Evolutionary conservation across 2,113 vertebrate species (phyloP).

Genomic region (Hemicordylus capensis): DNA sequence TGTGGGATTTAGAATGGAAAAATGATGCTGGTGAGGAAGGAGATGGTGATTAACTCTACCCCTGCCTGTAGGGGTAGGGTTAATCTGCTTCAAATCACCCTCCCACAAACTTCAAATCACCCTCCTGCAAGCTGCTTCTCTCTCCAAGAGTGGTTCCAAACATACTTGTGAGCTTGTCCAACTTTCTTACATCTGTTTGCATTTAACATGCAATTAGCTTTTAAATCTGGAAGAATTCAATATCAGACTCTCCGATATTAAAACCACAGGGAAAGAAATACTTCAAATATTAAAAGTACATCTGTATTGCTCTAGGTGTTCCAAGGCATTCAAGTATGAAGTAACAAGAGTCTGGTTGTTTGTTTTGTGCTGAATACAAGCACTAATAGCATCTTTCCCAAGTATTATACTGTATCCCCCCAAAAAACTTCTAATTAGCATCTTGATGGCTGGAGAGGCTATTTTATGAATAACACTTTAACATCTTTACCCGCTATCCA

Average conservation of each 20-base stretch:
- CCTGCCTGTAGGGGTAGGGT: too few relatives aligned
- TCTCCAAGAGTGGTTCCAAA: background rate
- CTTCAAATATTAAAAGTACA: background rate
- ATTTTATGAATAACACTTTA: background rate
- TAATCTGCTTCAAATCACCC: too few relatives aligned
- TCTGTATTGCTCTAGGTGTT: constrained; percentile 3
- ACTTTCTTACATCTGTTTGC: background rate
- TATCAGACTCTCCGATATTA: background rate
- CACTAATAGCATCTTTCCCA: constrained; percentile 11
- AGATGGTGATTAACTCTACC: too few relatives aligned
- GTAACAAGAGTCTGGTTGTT: background rate
- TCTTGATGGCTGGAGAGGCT: constrained; percentile 1
- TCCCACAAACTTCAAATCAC: background rate
- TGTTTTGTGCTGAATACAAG: constrained; percentile 15
- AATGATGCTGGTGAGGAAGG: background rate
- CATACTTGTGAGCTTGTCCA: too few relatives aligned
- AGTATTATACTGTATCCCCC: background rate
- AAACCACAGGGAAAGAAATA: background rate
- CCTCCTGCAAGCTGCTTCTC: background rate
- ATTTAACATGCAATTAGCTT: background rate
- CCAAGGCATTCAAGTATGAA: background rate
- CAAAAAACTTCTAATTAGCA: constrained; percentile 23
- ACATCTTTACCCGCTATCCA: background rate
- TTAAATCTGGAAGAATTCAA: background rate
- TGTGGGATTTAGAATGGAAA: background rate